Base-by-base conservation (phyloP, 2,113 vertebrate genomes). In the Ranitomeya variabilis region DNA sequence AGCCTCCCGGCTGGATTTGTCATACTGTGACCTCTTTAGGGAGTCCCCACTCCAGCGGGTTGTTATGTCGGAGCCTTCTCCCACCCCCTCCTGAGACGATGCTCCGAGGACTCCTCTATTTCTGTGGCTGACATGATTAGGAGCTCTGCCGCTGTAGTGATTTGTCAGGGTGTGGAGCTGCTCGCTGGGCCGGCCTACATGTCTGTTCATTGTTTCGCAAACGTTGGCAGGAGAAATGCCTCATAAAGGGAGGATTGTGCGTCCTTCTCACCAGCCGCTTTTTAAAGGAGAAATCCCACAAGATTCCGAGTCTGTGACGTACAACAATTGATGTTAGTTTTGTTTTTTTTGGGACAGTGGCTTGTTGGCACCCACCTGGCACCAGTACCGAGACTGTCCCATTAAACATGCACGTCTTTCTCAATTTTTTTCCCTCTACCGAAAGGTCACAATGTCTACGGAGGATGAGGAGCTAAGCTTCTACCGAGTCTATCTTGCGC, bases 181-280 rank as follows among this genome's bases (percentile, higher is more conserved):
- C 15, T 83, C 31, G 37, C 23, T 23, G 23, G 69, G 21, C 59
- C 45, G 57, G 76, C 57, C 21, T 31, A 66, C 71, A 67, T 52
- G 80, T 83, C 87, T 89, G 71, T 84, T 66, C 59, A 84, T 89
- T 89, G 87, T 89, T 89, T 54, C 9, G 67, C 55, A 57, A 45
- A 82, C 79, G 62, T 77, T 78, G 74, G 74, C 73, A 77, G 51
- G n/a, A 55, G n/a, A 12, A 23, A 12, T 26, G 45, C 19, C 59
- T 78, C 13, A 78, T 78, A 80, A 67, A 87, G 85, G n/a, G 51
- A 19, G 74, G 21, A 79, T 80, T 87, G 85, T 87, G 37, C 76
- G 19, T 84, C 51, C 78, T 15, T 59, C n/a, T 80, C 6, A 5
- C 14, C 52, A 23, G 19, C 12, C 15, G 31, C 23, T 45, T 26